Percentiles rank a stretch among this genome's conserved stretches.
Conservation (phyloP, 1,140 invertebrate genomes). For the Anoplolepis gracilipes region DNA sequence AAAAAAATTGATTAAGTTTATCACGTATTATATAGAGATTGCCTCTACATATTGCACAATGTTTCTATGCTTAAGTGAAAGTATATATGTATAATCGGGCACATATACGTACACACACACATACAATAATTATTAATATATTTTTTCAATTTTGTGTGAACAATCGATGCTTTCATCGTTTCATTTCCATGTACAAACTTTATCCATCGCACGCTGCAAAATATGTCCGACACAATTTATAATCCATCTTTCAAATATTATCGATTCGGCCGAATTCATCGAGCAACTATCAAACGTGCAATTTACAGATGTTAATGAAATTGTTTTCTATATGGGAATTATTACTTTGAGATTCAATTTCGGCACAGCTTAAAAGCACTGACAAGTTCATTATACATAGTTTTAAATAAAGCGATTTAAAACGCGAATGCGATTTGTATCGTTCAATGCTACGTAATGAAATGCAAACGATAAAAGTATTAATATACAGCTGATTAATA, state of each 20-base stretch:
- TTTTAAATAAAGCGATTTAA: slow-evolving; percentile 39
- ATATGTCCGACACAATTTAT: slow-evolving; percentile 20
- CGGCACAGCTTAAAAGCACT: slow-evolving; percentile 17
- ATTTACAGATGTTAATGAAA: slow-evolving; percentile 49
- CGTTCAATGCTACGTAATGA: slow-evolving; percentile 4
- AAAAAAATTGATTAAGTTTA: neutral
- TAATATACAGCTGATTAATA: slow-evolving; percentile 5
- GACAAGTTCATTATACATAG: neutral
- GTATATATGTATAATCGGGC: neutral
- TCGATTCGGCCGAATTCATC: neutral
- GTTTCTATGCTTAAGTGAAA: neutral
- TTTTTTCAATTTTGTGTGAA: slow-evolving; percentile 8
- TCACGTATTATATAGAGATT: neutral
- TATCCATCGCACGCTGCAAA: neutral
- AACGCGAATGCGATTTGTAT: neutral
- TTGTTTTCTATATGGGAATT: slow-evolving; percentile 20
- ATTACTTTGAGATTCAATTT: slow-evolving; percentile 32
- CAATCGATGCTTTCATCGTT: neutral
- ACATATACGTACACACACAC: too few relatives aligned
- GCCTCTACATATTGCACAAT: neutral
- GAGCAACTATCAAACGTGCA: slow-evolving; percentile 30
- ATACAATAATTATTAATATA: neutral
- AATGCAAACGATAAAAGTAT: slow-evolving; percentile 23
- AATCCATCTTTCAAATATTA: slow-evolving; percentile 43
- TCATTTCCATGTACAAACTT: slow-evolving; percentile 14